phyloP scores from a whole-genome alignment of 2,888 invertebrate genomes.

The Sminthurinus aureus region DNA sequence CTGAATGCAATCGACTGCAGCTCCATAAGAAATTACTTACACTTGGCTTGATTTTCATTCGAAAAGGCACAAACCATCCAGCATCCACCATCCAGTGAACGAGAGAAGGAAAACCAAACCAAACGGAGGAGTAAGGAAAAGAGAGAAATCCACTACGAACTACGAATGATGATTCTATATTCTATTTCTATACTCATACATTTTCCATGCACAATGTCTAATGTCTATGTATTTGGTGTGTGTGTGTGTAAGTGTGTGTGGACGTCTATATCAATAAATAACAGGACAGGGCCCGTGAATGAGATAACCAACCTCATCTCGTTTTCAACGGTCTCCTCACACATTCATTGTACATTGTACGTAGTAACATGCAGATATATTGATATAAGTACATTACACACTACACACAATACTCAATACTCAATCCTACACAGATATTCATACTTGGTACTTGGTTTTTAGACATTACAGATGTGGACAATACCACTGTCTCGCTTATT shows the following conservation, averaged over 20 bases:
- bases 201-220: too few relatives aligned
- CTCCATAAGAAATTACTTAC: slow-evolving; percentile 68
- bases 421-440: too few relatives aligned
- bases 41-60: slow-evolving; percentile 76
- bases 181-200: too few relatives aligned
- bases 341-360: too few relatives aligned
- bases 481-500: slow-evolving; percentile 14
- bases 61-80: slow-evolving; percentile 62
- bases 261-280: slow-evolving; percentile 45
- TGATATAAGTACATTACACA: too few relatives aligned
- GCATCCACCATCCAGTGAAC: background rate
- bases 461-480: slow-evolving; percentile 33
- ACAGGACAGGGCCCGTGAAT: slow-evolving; percentile 41
- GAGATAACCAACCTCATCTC: slow-evolving; percentile 39
- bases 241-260: slow-evolving; percentile 3
- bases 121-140: background rate
- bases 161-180: background rate
- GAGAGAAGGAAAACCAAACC: slow-evolving; percentile 2
- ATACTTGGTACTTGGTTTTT: too few relatives aligned
- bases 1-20: slow-evolving; percentile 46
- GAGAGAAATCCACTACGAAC: slow-evolving; percentile 15
- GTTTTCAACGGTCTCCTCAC: slow-evolving; percentile 39
- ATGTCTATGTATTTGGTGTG: background rate
- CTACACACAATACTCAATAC: too few relatives aligned
- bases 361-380: too few relatives aligned